Base-by-base conservation (phyloP, 2,113 vertebrate genomes). In the Amazona guildingii region DNA sequence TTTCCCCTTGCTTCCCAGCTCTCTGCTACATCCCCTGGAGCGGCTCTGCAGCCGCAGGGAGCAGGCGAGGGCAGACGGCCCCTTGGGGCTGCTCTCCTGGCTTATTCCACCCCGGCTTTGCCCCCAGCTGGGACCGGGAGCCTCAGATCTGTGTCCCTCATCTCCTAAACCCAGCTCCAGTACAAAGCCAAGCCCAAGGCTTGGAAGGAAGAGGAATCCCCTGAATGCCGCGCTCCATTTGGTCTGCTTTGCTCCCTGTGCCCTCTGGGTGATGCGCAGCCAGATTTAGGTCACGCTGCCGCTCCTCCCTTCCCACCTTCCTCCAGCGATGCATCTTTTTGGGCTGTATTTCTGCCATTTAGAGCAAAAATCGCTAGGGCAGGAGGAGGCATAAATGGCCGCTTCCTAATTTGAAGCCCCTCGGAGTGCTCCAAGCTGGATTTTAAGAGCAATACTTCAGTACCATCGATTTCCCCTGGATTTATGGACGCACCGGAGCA, bases 121-220 rank as follows among this genome's bases (percentile, higher is more conserved):
- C 80, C 86, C 86, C 86, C 86, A 86, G 73, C 68, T 3, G 11
- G 69, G 87, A 86, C 55, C 0, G 0, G 51, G 84, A 94, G 66
- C 46, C 66, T 95, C 92, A 89, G 93, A 91, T 91, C 93, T 43
- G 46, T 11, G 1, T 78, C 77, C 90, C 73, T 70, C 79, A 57
- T 88, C 63, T 90, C 90, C 75, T 86, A 83, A 86, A 93, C 48
- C 70, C 79, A 66, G 85, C 83, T 83, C 67, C 1, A 94, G 88
- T 80, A 97, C 94, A 95, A 96, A 95, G 95, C 75, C 49, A 25
- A 94, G 92, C 94, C 88, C 78, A 90, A 76, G 92, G 95, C 94
- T 33, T 79, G 0, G 8, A 61, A 85, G 90, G 85, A 88, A 85
- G 48, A 96, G 94, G 94, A 95, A 95, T 93, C 75, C 85, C 90